Evolutionary conservation across 2,888 invertebrate species (phyloP).

Genomic region (Ypsolopha sequella): DNA sequence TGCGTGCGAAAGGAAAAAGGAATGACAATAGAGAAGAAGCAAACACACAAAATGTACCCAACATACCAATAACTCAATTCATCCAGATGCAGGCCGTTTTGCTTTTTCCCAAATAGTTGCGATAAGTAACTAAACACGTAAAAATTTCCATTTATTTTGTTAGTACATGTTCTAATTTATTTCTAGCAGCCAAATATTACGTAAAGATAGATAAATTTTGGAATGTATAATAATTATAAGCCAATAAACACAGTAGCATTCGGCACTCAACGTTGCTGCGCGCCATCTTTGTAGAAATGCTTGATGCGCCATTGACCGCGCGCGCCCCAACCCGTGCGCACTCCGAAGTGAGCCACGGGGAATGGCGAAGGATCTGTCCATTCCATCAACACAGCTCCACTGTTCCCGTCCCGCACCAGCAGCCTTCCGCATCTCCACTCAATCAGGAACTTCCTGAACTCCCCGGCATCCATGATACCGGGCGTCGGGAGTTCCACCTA

Average conservation of each 20-base stretch:
- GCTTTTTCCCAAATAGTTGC: not conserved
- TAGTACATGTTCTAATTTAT: conserved; percentile 4
- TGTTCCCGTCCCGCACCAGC: conserved; percentile 52
- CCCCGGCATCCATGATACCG: conserved; percentile 66
- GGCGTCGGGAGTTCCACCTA: conserved; percentile 72
- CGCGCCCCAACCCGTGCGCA: conserved; percentile 75
- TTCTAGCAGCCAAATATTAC: not conserved
- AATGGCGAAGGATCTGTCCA: conserved; percentile 73
- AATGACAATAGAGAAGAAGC: not conserved
- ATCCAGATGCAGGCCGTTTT: conserved; percentile 20
- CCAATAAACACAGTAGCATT: conserved; percentile 5
- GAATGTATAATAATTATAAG: too few species aligned
- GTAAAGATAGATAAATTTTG: not conserved
- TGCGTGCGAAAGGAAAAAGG: not conserved
- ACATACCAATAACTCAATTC: conserved; percentile 40
- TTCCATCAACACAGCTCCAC: conserved; percentile 67
- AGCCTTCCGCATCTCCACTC: conserved; percentile 70
- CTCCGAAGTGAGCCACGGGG: conserved; percentile 72
- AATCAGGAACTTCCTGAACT: conserved; percentile 68
- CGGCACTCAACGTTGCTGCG: conserved; percentile 49
- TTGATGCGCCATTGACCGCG: conserved; percentile 73
- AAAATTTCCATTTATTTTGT: conserved; percentile 11
- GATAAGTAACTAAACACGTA: not conserved
- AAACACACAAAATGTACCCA: conserved; percentile 55
- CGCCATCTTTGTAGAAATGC: conserved; percentile 35